These are phyloP conservation scores for Tadarida brasiliensis DNA, from an alignment of 2,797 vertebrate genomes.

Conservation along the genomic window DNA sequence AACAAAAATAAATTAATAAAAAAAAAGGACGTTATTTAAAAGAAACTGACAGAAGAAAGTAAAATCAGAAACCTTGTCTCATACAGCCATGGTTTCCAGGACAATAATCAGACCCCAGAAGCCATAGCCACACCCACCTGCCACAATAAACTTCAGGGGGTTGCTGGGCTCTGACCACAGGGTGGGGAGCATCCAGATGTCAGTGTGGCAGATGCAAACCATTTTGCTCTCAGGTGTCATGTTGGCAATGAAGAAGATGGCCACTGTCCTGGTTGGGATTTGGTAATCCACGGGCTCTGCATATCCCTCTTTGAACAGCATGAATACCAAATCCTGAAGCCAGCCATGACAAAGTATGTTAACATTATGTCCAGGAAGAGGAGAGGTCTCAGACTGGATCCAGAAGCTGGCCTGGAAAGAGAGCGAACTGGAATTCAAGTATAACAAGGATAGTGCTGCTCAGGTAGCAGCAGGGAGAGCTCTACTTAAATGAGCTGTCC, in stretches of 20 bases:
- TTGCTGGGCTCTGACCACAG: constrained; percentile 80
- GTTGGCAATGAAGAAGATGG: constrained; percentile 78
- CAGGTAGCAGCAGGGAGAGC: not conserved
- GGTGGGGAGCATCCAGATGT: constrained; percentile 75
- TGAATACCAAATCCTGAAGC: constrained; percentile 80
- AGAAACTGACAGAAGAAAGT: constrained; percentile 47
- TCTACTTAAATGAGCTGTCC: not conserved
- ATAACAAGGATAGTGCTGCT: not conserved
- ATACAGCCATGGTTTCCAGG: constrained; percentile 71
- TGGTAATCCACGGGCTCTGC: constrained; percentile 73
- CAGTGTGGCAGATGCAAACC: constrained; percentile 74
- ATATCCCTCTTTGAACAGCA: constrained; percentile 79
- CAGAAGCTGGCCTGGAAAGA: constrained; percentile 77
- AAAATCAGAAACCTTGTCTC: constrained; percentile 52
- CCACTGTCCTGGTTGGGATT: constrained; percentile 70
- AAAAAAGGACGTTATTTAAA: too few species aligned
- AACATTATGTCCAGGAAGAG: constrained; percentile 71
- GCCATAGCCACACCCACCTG: constrained; percentile 78
- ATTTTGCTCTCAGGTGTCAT: constrained; percentile 76
- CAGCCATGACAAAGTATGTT: constrained; percentile 75
- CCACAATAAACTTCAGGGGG: constrained; percentile 76
- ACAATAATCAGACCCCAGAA: constrained; percentile 76
- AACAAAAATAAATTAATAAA: too few species aligned
- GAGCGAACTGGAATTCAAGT: constrained; percentile 65
- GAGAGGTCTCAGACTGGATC: constrained; percentile 70